A percentile compares a stretch with the other conserved stretches of the same genome.
phyloP scores from a whole-genome alignment of 2,888 invertebrate genomes.

The Neria commutata region DNA sequence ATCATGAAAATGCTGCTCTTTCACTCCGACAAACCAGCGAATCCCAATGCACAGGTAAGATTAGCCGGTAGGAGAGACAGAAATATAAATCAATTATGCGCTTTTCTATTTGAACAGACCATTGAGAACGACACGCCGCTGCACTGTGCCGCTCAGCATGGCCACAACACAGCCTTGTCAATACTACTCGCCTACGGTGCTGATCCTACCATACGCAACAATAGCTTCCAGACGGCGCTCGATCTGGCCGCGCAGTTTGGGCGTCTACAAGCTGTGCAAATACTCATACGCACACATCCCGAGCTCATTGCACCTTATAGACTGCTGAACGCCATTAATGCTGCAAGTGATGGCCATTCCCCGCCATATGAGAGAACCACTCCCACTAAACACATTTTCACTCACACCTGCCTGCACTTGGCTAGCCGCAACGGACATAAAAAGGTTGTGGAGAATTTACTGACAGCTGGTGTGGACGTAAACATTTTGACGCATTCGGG shows the following conservation, averaged over 20 bases:
- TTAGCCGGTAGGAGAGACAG: neutral
- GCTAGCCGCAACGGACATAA: conserved; percentile 91
- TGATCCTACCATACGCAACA: conserved; percentile 86
- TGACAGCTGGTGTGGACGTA: conserved; percentile 87
- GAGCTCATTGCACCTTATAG: conserved; percentile 68
- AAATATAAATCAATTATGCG: conserved; percentile 68
- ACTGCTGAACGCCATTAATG: conserved; percentile 17
- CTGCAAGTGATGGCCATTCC: conserved; percentile 25
- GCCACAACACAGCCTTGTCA: conserved; percentile 83
- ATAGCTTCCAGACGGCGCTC: conserved; percentile 86
- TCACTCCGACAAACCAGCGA: conserved; percentile 78
- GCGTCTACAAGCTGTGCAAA: conserved; percentile 80
- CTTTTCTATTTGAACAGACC: conserved; percentile 30
- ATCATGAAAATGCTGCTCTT: conserved; percentile 84
- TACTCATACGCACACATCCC: conserved; percentile 80
- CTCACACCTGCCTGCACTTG: conserved; percentile 87
- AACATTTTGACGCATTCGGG: conserved; percentile 85
- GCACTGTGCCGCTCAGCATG: conserved; percentile 91
- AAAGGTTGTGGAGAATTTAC: conserved; percentile 79
- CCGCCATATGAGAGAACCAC: conserved; percentile 33
- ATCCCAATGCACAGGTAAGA: conserved; percentile 79
- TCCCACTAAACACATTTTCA: conserved; percentile 55
- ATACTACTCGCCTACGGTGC: conserved; percentile 83
- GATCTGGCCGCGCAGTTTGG: conserved; percentile 94
- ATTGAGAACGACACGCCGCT: conserved; percentile 84